Conservation (phyloP, 2,797 vertebrate genomes). For the Intellagama lesueurii region DNA sequence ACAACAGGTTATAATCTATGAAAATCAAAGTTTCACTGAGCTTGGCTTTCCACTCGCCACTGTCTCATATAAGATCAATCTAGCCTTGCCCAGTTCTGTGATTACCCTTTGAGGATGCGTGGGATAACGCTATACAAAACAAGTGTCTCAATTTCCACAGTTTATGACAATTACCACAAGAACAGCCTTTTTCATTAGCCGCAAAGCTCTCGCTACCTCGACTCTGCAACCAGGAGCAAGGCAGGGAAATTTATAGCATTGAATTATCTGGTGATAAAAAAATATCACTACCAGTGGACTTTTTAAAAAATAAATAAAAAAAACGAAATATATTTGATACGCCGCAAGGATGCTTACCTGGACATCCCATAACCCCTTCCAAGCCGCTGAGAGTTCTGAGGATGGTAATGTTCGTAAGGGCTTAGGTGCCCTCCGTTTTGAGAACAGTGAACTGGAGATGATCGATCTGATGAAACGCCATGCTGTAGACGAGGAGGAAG, state of each 20-base stretch:
- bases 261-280: neutral
- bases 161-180: neutral
- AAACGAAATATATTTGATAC: neutral
- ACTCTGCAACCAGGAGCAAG: neutral
- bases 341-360: slow-evolving; percentile 78
- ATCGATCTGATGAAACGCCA: slow-evolving; percentile 63
- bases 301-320: no score
- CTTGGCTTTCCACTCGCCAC: no score
- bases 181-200: neutral
- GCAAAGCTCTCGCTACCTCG: no score
- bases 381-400: slow-evolving; percentile 78
- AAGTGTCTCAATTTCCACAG: neutral
- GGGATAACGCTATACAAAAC: neutral
- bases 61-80: no score
- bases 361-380: slow-evolving; percentile 81
- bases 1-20: no score
- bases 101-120: no score
- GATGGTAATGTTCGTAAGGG: slow-evolving; percentile 83
- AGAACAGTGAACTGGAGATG: slow-evolving; percentile 70
- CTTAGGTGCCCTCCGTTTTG: slow-evolving; percentile 71
- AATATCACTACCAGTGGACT: no score
- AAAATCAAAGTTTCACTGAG: neutral
- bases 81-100: no score
- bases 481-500: slow-evolving; percentile 87
- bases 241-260: no score